Conservation (phyloP, 2,888 invertebrate genomes). For the Lamproptera curius region DNA sequence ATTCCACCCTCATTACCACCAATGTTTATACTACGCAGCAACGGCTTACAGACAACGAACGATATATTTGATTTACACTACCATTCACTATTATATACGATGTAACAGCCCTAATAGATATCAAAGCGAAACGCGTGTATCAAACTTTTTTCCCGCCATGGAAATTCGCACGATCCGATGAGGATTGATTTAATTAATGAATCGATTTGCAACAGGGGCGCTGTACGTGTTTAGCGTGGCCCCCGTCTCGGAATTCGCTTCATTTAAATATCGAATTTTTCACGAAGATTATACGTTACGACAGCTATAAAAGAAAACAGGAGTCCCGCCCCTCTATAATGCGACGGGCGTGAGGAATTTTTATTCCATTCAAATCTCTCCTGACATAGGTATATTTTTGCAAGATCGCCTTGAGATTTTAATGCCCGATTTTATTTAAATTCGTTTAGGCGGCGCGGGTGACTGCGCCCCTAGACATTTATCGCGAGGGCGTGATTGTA, state of each 20-base stretch:
- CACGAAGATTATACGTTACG: slow-evolving; percentile 78
- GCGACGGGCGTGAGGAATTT: slow-evolving; percentile 74
- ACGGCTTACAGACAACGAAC: slow-evolving; percentile 41
- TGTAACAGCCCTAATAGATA: slow-evolving; percentile 4
- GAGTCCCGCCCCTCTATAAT: slow-evolving; percentile 72
- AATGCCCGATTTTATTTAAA: slow-evolving; percentile 76
- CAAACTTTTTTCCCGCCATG: neutral
- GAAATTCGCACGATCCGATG: slow-evolving; percentile 30
- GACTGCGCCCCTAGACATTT: slow-evolving; percentile 68
- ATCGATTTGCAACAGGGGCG: slow-evolving; percentile 61
- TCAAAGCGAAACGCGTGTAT: slow-evolving; percentile 18
- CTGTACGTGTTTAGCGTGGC: slow-evolving; percentile 61
- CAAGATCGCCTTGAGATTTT: slow-evolving; percentile 73
- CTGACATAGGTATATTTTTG: slow-evolving; percentile 76
- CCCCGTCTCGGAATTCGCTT: slow-evolving; percentile 70
- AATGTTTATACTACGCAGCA: slow-evolving; percentile 61
- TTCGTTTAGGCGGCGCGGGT: slow-evolving; percentile 70
- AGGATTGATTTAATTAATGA: slow-evolving; percentile 56
- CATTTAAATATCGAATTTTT: slow-evolving; percentile 79
- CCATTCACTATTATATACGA: slow-evolving; percentile 18
- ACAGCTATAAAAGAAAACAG: slow-evolving; percentile 78
- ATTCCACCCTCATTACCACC: slow-evolving; percentile 51
- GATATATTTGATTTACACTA: slow-evolving; percentile 42
- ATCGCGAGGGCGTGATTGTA: slow-evolving; percentile 69
- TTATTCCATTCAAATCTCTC: slow-evolving; percentile 76